phyloP scores from a whole-genome alignment of 2,113 vertebrate species.

The Theropithecus gelada region DNA sequence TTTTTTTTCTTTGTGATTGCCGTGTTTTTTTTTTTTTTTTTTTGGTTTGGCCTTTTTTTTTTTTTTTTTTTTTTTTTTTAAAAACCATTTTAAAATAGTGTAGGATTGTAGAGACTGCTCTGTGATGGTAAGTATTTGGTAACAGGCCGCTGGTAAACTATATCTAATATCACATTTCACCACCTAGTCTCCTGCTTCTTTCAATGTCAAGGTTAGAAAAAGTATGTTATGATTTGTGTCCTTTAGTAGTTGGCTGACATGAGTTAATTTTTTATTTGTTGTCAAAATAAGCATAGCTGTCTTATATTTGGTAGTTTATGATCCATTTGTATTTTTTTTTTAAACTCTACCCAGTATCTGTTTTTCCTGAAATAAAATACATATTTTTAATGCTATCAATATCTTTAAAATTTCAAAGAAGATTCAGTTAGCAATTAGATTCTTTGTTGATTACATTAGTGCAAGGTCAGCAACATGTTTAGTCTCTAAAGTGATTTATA shows the following conservation, averaged over 20 bases:
- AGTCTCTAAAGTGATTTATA: neutral
- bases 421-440: neutral
- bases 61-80: slow-evolving; percentile 20
- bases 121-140: neutral
- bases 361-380: neutral
- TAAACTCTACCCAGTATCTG: neutral
- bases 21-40: neutral
- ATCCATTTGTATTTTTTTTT: slow-evolving; percentile 8
- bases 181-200: neutral
- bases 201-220: neutral
- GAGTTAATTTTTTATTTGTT: neutral
- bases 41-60: neutral
- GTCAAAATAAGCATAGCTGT: neutral
- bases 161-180: neutral
- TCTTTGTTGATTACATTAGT: neutral
- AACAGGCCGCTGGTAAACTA: neutral
- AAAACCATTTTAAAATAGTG: neutral
- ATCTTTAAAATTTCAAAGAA: slow-evolving; percentile 17
- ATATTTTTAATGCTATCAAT: neutral
- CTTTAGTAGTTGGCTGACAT: neutral
- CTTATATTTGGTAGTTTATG: slow-evolving; percentile 13
- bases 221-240: neutral
- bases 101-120: neutral
- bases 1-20: neutral
- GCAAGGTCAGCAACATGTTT: neutral